Conservation (phyloP, 2,888 invertebrate genomes). For the Pristionchus fissidentatus region DNA sequence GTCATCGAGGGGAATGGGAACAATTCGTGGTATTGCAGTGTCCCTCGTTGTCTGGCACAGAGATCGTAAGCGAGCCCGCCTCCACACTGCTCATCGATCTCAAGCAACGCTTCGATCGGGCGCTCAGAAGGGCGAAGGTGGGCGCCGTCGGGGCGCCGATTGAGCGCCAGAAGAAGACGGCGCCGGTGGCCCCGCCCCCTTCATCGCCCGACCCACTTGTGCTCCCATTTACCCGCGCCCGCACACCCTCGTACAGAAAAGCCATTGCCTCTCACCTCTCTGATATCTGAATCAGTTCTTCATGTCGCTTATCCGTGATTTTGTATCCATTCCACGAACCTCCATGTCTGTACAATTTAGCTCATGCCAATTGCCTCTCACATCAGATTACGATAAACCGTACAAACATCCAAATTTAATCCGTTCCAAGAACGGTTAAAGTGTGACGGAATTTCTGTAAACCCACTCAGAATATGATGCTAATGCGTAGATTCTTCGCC, state of each 20-base stretch:
- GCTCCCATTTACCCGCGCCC: neutral
- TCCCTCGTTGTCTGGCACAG: neutral
- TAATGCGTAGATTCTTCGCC: too few species aligned
- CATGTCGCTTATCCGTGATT: too few species aligned
- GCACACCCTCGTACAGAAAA: constrained; percentile 5
- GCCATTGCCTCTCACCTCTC: constrained; percentile 31
- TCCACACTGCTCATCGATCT: constrained; percentile 7
- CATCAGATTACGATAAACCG: too few species aligned
- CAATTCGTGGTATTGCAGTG: neutral
- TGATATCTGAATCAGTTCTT: neutral
- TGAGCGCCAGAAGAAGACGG: neutral
- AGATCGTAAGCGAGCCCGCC: neutral
- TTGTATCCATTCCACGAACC: too few species aligned
- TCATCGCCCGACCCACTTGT: neutral
- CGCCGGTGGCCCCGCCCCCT: neutral
- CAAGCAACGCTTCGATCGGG: constrained; percentile 17
- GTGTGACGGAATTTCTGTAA: too few species aligned
- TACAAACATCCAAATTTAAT: too few species aligned
- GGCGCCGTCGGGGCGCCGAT: neutral
- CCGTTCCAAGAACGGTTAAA: too few species aligned
- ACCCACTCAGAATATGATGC: too few species aligned
- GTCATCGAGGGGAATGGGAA: neutral
- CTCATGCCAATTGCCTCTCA: too few species aligned
- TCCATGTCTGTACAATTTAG: too few species aligned
- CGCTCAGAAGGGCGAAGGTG: too few species aligned